Evolutionary conservation across 2,797 vertebrate species (phyloP).

Genomic region (Bradypus variegatus): DNA sequence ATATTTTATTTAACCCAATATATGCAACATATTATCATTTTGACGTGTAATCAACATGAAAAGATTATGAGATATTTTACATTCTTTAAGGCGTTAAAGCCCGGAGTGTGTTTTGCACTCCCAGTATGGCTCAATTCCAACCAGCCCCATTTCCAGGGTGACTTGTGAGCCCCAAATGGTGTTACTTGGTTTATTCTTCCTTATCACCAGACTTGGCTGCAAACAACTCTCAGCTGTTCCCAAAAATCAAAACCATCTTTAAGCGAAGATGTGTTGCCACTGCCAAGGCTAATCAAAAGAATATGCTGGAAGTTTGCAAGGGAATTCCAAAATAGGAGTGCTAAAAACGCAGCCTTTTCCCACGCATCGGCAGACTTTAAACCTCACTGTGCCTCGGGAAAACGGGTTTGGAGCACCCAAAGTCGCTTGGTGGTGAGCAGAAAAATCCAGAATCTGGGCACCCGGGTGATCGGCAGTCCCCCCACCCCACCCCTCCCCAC

Average conservation of each 20-base stretch:
- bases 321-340: background rate
- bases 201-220: background rate
- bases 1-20: background rate
- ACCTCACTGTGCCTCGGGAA: accelerated
- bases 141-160: background rate
- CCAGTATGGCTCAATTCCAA: background rate
- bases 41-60: background rate
- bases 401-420: accelerated
- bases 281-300: background rate
- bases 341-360: background rate
- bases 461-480: background rate
- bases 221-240: background rate
- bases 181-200: accelerated
- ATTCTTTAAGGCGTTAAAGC: background rate
- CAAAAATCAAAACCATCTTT: background rate
- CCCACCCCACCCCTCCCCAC: background rate
- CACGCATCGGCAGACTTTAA: accelerated
- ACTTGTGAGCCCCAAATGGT: accelerated
- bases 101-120: background rate
- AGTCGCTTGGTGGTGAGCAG: background rate
- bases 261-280: background rate
- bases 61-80: background rate
- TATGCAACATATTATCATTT: background rate
- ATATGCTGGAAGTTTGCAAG: background rate
- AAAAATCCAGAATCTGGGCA: background rate